Percentiles rank a stretch among this genome's conserved stretches.
phyloP scores from a whole-genome alignment of 2,888 invertebrate species.

The Odontomyia ornata region DNA sequence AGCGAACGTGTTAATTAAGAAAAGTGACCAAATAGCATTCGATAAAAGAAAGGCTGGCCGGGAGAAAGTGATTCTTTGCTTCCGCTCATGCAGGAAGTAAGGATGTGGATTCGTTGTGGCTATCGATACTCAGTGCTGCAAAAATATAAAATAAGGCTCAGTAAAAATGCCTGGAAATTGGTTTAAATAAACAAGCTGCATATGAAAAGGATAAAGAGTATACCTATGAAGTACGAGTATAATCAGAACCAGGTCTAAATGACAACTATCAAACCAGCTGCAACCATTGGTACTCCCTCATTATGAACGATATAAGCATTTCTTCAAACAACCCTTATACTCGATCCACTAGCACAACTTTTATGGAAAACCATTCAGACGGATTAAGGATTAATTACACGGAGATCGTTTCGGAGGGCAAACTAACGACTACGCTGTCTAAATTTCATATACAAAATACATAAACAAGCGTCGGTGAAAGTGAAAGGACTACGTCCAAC shows the following conservation, averaged over 20 bases:
- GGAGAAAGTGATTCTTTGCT: background rate
- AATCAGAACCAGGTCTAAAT: too few species aligned
- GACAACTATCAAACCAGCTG: too few species aligned
- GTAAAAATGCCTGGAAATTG: too few species aligned
- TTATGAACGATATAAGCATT: too few species aligned
- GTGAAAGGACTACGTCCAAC: background rate
- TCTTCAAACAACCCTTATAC: background rate
- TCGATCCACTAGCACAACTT: background rate
- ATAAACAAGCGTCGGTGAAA: slow-evolving; percentile 22
- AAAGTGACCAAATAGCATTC: slow-evolving; percentile 47
- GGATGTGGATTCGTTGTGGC: too few species aligned
- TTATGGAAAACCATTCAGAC: slow-evolving; percentile 46
- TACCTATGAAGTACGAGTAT: too few species aligned
- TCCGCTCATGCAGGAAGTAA: too few species aligned
- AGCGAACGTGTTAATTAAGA: slow-evolving; percentile 49
- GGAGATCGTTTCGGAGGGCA: slow-evolving; percentile 44
- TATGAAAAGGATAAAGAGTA: too few species aligned
- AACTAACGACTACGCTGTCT: background rate
- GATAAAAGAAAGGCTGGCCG: slow-evolving; percentile 43
- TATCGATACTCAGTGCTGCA: too few species aligned
- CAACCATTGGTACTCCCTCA: too few species aligned
- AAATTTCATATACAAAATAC: slow-evolving; percentile 9
- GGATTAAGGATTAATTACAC: slow-evolving; percentile 49
- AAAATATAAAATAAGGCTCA: too few species aligned
- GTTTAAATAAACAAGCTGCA: too few species aligned